Evolutionary conservation across 2,888 invertebrate species (phyloP).

Genomic region (Drosophila koepferae): DNA sequence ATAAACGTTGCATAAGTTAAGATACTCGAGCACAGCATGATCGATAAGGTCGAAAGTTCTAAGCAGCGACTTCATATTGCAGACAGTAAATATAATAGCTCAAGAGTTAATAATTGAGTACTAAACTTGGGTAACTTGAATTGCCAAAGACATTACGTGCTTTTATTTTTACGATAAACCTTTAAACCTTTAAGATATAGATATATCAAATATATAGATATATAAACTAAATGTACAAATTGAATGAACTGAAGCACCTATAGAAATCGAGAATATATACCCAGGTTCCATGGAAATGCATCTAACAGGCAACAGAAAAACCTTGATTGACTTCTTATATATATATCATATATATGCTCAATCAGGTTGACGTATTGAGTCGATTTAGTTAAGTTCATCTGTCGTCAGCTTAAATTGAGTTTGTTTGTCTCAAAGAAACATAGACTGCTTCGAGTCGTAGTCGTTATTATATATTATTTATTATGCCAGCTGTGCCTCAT

Average conservation of each 20-base stretch:
- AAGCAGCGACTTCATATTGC: constrained; percentile 1
- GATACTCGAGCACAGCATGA: constrained; percentile 3
- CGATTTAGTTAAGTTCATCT: not conserved
- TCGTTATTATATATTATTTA: not conserved
- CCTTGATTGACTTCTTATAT: too few species aligned
- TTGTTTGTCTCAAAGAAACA: not conserved
- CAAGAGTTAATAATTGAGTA: not conserved
- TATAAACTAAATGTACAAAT: not conserved
- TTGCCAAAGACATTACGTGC: not conserved
- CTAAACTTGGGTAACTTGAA: not conserved
- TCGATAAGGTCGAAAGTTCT: constrained; percentile 15
- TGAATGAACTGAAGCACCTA: not conserved
- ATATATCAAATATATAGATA: not conserved
- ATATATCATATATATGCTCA: not conserved
- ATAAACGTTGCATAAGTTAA: constrained; percentile 25
- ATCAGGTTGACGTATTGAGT: not conserved
- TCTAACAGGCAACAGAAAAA: too few species aligned
- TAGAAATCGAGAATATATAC: not conserved
- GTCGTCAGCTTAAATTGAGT: not conserved
- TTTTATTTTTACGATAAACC: too few species aligned
- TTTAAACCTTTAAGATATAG: not conserved
- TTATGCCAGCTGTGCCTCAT: constrained; percentile 11
- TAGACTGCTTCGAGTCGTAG: not conserved
- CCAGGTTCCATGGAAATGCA: too few species aligned
- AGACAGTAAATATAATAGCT: not conserved